A percentile compares a stretch with the other conserved stretches of the same genome.
phyloP scores from a whole-genome alignment of 1,140 invertebrate genomes.

The Drosophila pseudoobscura region DNA sequence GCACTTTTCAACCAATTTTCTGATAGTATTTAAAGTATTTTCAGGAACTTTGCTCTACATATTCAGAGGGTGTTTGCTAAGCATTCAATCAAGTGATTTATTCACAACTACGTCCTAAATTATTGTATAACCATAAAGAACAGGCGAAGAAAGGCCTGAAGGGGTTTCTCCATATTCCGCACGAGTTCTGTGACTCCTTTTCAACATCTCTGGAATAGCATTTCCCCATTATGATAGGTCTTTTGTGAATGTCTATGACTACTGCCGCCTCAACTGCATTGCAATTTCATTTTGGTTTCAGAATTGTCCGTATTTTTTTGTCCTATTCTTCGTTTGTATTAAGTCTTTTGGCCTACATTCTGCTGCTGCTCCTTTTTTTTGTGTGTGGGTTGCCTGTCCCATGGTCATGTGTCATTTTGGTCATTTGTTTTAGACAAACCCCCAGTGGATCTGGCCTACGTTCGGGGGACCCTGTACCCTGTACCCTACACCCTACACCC shows the following conservation, averaged over 20 bases:
- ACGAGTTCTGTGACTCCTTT: no score
- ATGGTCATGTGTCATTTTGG: slow-evolving; percentile 76
- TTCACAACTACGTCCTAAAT: no score
- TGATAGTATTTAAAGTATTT: background rate
- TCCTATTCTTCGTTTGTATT: slow-evolving; percentile 13
- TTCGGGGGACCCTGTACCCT: background rate
- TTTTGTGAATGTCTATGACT: no score
- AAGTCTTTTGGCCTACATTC: slow-evolving; percentile 61
- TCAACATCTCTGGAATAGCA: no score
- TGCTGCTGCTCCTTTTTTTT: slow-evolving; percentile 15
- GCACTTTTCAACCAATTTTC: slow-evolving; percentile 4
- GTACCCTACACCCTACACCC: no score
- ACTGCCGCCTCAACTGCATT: slow-evolving; percentile 4
- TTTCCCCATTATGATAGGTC: no score
- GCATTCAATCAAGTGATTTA: no score
- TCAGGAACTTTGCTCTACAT: background rate
- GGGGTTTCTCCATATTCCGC: no score
- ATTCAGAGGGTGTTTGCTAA: no score
- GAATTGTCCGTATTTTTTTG: slow-evolving; percentile 5
- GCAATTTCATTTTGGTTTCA: slow-evolving; percentile 27
- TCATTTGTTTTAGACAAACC: slow-evolving; percentile 77
- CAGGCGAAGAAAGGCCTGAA: background rate
- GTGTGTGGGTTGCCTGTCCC: slow-evolving; percentile 5
- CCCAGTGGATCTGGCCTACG: slow-evolving; percentile 41
- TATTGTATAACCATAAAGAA: background rate